Evolutionary conservation across 2,888 invertebrate species (phyloP).

Genomic region (Heliconius hortense): DNA sequence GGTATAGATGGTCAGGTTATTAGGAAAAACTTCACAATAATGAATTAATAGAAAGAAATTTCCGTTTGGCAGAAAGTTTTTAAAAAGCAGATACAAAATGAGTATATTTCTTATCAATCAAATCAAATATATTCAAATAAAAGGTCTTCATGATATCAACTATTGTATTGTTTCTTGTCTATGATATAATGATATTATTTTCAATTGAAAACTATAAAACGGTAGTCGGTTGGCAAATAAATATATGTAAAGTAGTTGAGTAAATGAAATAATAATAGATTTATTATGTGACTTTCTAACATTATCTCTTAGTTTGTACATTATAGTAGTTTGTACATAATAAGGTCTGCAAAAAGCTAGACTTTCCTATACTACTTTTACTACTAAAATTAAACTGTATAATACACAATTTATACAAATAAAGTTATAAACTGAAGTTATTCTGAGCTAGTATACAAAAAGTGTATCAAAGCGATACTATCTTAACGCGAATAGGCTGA

Average conservation of each 20-base stretch:
- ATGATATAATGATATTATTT: not conserved
- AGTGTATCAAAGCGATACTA: not conserved
- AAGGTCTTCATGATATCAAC: not conserved
- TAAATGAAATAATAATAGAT: not conserved
- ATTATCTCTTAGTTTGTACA: not conserved
- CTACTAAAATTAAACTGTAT: not conserved
- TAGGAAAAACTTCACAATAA: not conserved
- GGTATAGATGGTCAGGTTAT: slow-evolving; percentile 39
- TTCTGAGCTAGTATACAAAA: not conserved
- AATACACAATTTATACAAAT: slow-evolving; percentile 6
- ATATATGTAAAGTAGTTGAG: not conserved
- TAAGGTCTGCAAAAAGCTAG: not conserved
- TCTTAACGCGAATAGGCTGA: not conserved
- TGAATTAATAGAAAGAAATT: not conserved
- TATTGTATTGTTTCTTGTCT: not conserved
- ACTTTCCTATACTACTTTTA: slow-evolving; percentile 5
- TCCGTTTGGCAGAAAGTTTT: not conserved
- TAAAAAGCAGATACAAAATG: not conserved
- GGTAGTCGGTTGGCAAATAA: not conserved
- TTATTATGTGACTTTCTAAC: not conserved
- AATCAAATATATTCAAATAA: not conserved
- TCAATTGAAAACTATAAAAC: not conserved
- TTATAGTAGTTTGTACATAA: too few relatives aligned
- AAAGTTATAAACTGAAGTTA: not conserved
- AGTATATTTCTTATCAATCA: not conserved